Base-by-base conservation (phyloP, 2,113 vertebrate species). In the Colius striatus region DNA sequence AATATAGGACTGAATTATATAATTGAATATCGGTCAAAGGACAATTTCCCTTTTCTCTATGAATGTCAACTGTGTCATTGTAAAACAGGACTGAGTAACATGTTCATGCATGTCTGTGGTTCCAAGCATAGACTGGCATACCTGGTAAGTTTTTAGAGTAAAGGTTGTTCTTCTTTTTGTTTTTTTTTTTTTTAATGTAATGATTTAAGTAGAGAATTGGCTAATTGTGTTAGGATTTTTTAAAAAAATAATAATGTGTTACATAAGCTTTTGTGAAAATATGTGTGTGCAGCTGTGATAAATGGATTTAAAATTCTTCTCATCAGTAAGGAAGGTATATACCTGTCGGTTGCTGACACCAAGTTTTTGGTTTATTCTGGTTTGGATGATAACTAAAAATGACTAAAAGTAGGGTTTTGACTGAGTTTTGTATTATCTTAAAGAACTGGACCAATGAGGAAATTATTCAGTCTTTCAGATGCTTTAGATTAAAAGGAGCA, bases 61-160 rank as follows among this genome's bases (percentile, higher is more conserved):
- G 96, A 97, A 58, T 97, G 96, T 89, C 92, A 89, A 14, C 75
- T 97, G 5, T 98, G 96, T 65, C 43, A 57, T 45, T 95, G 92
- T 74, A 93, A 93, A 83, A 76, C 85, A 62, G 81, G 93, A 51
- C n/a, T 95, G 62, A 92, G 43, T 61, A 95, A 87, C 67, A 97
- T 97, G 96, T 97, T 97, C 71, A 96, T 97, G 94, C 97, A 97
- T 53, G 90, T 97, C 89, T 97, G 96, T 87, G 96, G 96, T 53
- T 83, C 90, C 67, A 96, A 92, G 77, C 97, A 97, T 45, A 95
- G 91, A 48, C 66, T 95, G 26, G 74, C 94, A 25, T 98, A 97
- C 57, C 32, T 97, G 96, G 96, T 97, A 90, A 96, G 97, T 66
- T 74, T 18, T 62, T 45, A 25, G 9, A 67, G 17, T 67, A 53